Conservation (phyloP, 2,113 vertebrate species). For the Podilymbus podiceps region DNA sequence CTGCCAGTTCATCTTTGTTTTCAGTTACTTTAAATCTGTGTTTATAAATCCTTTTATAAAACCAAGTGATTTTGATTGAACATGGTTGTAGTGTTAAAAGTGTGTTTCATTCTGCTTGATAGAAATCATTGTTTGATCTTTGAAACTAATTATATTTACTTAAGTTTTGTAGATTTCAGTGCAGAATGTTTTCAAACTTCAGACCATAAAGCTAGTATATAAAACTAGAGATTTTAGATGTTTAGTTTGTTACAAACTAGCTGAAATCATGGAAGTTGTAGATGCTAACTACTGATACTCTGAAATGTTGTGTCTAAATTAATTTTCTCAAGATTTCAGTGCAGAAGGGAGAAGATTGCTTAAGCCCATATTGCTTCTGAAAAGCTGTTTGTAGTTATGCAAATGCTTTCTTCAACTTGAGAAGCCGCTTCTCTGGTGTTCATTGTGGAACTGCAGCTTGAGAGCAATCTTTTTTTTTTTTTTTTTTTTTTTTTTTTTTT, state of each 20-base stretch:
- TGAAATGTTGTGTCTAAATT: neutral
- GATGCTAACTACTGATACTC: neutral
- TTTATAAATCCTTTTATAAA: neutral
- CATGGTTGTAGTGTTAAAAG: neutral
- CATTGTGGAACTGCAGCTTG: neutral
- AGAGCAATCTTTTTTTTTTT: neutral
- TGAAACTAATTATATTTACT: neutral
- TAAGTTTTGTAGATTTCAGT: neutral
- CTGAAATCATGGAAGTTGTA: neutral
- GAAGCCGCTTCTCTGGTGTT: neutral
- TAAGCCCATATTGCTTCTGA: neutral
- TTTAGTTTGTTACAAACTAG: neutral
- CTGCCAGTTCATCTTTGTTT: neutral
- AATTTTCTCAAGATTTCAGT: neutral
- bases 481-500: neutral
- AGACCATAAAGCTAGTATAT: neutral
- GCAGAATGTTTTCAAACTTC: neutral
- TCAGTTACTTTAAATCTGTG: neutral
- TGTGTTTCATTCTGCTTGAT: neutral
- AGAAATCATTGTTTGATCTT: neutral
- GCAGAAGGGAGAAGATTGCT: neutral
- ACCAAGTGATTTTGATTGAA: neutral
- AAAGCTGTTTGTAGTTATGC: slow-evolving; percentile 6
- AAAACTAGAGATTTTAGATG: neutral
- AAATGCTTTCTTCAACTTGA: neutral